Evolutionary conservation across 2,888 invertebrate species (phyloP), one percentile per base, ranked within the genome.

Genomic region (Thymelicus sylvestris): DNA sequence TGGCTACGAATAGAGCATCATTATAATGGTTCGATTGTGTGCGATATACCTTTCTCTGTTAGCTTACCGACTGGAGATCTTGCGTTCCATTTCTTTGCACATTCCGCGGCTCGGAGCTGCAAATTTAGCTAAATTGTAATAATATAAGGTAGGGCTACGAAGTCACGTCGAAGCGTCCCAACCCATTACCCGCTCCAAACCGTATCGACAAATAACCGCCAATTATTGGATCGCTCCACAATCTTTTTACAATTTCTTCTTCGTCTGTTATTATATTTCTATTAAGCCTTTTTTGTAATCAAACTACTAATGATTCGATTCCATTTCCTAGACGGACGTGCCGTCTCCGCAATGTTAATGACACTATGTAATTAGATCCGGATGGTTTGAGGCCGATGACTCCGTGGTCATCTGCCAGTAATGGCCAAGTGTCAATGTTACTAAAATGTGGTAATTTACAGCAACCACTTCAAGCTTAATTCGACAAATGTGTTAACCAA

Each of bases 241-340:
- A 93, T 93, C 93, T 93, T 93, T 93, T 93, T 92, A 93, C 93
- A 93, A 93, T 93, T 93, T 93, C 93, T 91, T 91, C 93, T 90
- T 89, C 85, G 85, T 81, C 89, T 89, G 93, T 93, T 93, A 93
- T 93, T 93, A 93, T 93, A 92, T 93, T 93, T 93, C 93, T 93
- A 93, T 93, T 93, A 93, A 93, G 93, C 92, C 92, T 92, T 93
- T 93, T 93, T 93, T 92, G 92, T 93, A 93, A 93, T 93, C 93
- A 92, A 92, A 93, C 92, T 91, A 90, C 93, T 93, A 93, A 93
- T 93, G 93, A 93, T 93, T 93, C 93, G 93, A 93, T 93, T 92
- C 93, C 93, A 93, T 92, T 93, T 92, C 93, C 93, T 91, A 92
- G 90, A 85, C 93, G 92, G 92, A 93, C 93, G 93, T 92, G 93